Evolutionary conservation across 2,888 invertebrate genomes (phyloP), one percentile per base, ranked within the genome.

Genomic region (Nemotelus pantherinus): DNA sequence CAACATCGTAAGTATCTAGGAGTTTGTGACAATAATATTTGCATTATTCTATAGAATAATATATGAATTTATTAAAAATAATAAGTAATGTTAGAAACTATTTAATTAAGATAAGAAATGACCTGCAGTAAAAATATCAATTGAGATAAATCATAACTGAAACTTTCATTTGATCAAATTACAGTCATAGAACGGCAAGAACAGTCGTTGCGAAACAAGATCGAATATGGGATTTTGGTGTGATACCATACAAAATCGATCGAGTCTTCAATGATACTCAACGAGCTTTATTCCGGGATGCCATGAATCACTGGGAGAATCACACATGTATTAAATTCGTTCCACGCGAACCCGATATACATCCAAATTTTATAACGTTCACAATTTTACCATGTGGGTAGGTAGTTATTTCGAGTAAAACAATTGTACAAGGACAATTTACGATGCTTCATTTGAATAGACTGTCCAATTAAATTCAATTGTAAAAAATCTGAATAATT

Each of bases 281-380:
- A 88, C 96, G 97, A 87, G 96, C 97, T 0, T 89, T 99, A 65
- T 99, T 99, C 90, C 97, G 97, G 84, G 96, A 95, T 84, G 99
- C 99, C n/a, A 99, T 99, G 99, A 89, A 96, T 43, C 99, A 99
- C 86, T 99, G 99, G 99, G 98, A 99, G 88, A 99, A 99, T 88
- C 95, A 94, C 84, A 99, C 99, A 0, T 99, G 99, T 86, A 93
- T 99, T 81, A 97, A 97, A 84, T 99, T 99, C 84, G 96, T 99
- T 25, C 98, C 98, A 86, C 89, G 94, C 77, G 93, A 94, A 76
- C 90, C 92, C 2, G 90, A 91, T 77, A 92, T 96, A 80, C 96
- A 97, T 88, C 93, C 93, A 75, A 97, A 99, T 87, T 99, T 95
- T 85, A 99, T 99, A 82, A 93, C 98, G 45, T 99, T 99, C 88